Evolutionary conservation across 37 sponge, comb jelly and placozoan genomes (phyloP).

Genomic region (Crambe crambe): DNA sequence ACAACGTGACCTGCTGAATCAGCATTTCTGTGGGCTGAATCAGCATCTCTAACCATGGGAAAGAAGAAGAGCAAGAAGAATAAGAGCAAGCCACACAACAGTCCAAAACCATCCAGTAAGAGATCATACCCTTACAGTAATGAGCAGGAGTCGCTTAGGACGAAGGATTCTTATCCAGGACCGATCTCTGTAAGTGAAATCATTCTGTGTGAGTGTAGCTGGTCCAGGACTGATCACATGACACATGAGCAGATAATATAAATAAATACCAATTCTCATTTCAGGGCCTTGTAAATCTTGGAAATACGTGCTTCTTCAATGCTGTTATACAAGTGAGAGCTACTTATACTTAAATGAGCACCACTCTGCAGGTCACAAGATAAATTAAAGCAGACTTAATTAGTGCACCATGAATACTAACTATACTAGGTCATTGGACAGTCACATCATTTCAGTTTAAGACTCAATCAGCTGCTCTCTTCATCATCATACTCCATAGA

Average conservation of each 20-base stretch:
- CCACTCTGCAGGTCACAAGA: too few relatives aligned
- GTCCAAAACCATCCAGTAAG: neutral
- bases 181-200: neutral
- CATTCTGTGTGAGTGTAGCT: neutral
- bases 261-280: neutral
- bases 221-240: neutral
- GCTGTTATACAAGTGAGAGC: constrained; percentile 72
- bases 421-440: constrained; percentile 36
- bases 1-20: constrained; percentile 16
- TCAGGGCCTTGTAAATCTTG: constrained; percentile 79
- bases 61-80: constrained; percentile 14
- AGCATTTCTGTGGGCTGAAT: neutral
- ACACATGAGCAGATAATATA: neutral
- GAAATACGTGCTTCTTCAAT: constrained; percentile 93
- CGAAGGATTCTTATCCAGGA: neutral
- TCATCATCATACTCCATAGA: constrained; percentile 4
- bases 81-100: neutral
- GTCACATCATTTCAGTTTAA: constrained; percentile 34
- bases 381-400: too few relatives aligned
- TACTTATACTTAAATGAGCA: neutral
- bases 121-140: neutral
- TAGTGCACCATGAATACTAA: too few relatives aligned
- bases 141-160: neutral
- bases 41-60: constrained; percentile 2
- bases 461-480: neutral